A percentile compares a stretch with the other conserved stretches of the same genome.
Conservation (phyloP, 92 coral and sea anemone species). For the Meandrina meandrites region DNA sequence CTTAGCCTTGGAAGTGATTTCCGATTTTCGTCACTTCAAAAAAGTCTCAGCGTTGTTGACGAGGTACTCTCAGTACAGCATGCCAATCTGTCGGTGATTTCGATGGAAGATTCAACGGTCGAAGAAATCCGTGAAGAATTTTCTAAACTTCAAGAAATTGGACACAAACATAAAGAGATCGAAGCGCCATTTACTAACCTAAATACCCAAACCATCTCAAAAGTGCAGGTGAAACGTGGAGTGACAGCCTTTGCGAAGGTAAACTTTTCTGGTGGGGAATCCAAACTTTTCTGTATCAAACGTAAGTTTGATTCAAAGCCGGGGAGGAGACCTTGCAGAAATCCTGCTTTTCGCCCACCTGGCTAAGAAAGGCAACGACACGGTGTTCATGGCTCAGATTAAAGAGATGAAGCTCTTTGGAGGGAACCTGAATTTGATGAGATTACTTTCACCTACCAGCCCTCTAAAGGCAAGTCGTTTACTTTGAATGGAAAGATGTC, state of each 20-base stretch:
- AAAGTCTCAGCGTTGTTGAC: conserved; percentile 22
- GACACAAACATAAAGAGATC: background rate
- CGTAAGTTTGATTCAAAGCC: conserved; percentile 18
- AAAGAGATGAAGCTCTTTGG: conserved; percentile 20
- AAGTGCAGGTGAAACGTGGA: background rate
- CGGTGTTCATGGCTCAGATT: conserved; percentile 8
- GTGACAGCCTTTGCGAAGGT: conserved; percentile 16
- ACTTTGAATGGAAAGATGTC: conserved; percentile 14
- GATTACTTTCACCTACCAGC: conserved; percentile 10
- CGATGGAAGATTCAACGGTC: background rate
- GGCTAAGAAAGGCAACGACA: background rate
- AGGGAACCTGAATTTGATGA: background rate
- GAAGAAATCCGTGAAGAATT: conserved; percentile 14
- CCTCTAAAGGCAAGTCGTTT: background rate
- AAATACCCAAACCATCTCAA: conserved; percentile 13
- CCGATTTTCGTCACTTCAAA: conserved; percentile 1
- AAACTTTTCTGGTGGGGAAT: background rate
- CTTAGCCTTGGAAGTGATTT: conserved; percentile 12
- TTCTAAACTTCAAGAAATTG: background rate
- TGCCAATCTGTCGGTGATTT: conserved; percentile 14
- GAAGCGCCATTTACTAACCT: conserved; percentile 9
- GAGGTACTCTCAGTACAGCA: conserved; percentile 11
- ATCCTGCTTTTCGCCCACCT: conserved; percentile 15
- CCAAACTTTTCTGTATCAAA: conserved; percentile 6
- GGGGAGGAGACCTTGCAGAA: background rate